A percentile compares a stretch with the other conserved stretches of the same genome.
Evolutionary conservation across 2,888 invertebrate genomes (phyloP).

Genomic region (Plutella xylostella): DNA sequence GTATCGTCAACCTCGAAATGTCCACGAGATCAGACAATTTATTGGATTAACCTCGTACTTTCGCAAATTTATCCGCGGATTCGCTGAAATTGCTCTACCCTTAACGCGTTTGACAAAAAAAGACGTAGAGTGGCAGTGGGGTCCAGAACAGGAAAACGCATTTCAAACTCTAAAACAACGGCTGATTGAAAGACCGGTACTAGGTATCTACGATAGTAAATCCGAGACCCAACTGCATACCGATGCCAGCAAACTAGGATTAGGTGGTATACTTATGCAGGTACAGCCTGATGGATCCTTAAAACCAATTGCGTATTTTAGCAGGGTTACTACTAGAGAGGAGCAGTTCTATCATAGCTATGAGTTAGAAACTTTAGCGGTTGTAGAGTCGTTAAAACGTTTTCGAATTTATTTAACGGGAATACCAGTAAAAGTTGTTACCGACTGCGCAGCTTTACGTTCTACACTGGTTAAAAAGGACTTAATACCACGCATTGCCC

Average conservation of each 20-base stretch:
- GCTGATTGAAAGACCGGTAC: conserved; percentile 6
- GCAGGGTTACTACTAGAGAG: conserved; percentile 17
- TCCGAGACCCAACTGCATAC: conserved; percentile 20
- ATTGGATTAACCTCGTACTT: conserved; percentile 8
- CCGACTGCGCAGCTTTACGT: conserved; percentile 22
- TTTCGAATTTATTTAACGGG: conserved; percentile 21
- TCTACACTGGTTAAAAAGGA: conserved; percentile 19
- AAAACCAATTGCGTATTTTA: conserved; percentile 14
- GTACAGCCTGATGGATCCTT: background rate
- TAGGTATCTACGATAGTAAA: conserved; percentile 20
- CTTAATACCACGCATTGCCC: conserved; percentile 19
- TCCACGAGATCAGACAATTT: conserved; percentile 5
- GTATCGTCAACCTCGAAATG: background rate
- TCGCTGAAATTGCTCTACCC: background rate
- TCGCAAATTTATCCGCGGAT: conserved; percentile 9
- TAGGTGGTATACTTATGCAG: conserved; percentile 17
- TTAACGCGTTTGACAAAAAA: conserved; percentile 5
- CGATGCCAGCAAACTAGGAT: conserved; percentile 20
- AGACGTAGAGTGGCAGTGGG: conserved; percentile 1
- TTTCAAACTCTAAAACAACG: background rate
- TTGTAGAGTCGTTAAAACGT: conserved; percentile 15
- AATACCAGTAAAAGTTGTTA: conserved; percentile 5
- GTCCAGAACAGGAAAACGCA: background rate
- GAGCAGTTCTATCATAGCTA: conserved; percentile 23
- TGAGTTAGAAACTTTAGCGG: conserved; percentile 23